Evolutionary conservation across 2,888 invertebrate genomes (phyloP), one percentile per base, ranked within the genome.

Genomic region (Hetaerina titia): DNA sequence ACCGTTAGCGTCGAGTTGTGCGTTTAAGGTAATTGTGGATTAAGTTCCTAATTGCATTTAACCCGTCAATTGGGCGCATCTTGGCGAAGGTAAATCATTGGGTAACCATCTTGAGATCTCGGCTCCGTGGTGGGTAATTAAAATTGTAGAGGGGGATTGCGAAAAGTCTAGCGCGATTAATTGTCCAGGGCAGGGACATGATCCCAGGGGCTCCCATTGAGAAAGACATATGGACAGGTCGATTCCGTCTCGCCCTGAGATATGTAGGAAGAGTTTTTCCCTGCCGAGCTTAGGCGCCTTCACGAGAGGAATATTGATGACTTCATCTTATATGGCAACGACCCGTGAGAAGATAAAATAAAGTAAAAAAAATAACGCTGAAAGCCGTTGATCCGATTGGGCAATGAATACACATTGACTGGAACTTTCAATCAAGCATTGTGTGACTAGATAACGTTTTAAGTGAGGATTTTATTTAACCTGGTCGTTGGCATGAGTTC

Each of bases 151-250:
- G 22, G 2, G 45, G 69, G 25, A 81, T 31, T 81, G 81, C 25
- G 81, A 81, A 81, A 45, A 81, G 31, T 31, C 25, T 81, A 31
- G 81, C 31, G 31, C 31, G 31, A 31, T 81, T 31, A 11, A 25
- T 81, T 31, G 25, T 31, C 81, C 81, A 11, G 8, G 31, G 81
- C 25, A 31, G 81, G 81, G 81, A 15, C 31, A 5, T 81, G 31
- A 81, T 81, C 81, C 81, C 81, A 31, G 25, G 81, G 81, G 25
- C 25, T 81, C 81, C 81, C 81, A 81, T 81, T n/a, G 31, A 81
- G 31, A 81, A 81, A 81, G 81, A 81, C 81, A 13, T 15, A 81
- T 81, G 81, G 81, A 81, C 45, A 31, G 81, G 25, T 31, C 8
- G 81, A 81, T 81, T 81, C 81, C 81, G 81, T 81, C 45, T 45